phyloP scores from a whole-genome alignment of 2,888 invertebrate species.

The Drosophila nigritarsus region DNA sequence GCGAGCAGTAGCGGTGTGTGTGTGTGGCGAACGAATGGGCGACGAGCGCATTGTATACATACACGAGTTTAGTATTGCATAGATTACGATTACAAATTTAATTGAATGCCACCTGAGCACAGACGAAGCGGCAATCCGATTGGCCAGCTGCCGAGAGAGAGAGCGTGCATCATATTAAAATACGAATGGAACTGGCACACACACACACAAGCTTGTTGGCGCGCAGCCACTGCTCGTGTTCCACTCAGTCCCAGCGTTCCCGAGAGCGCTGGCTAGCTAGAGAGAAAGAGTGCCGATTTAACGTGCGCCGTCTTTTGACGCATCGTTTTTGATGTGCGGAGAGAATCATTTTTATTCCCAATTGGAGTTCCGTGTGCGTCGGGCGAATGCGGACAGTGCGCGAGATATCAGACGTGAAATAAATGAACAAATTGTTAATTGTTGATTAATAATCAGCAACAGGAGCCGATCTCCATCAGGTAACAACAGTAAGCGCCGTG shows the following conservation, averaged over 20 bases:
- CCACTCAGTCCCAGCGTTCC: conserved; percentile 35
- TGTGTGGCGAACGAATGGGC: conserved; percentile 61
- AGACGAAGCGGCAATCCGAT: conserved; percentile 71
- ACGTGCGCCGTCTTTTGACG: conserved; percentile 32
- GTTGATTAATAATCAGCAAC: conserved; percentile 40
- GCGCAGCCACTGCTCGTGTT: conserved; percentile 27
- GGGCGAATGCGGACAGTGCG: conserved; percentile 64
- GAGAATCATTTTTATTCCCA: conserved; percentile 66
- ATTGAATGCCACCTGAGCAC: conserved; percentile 77
- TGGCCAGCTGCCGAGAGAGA: conserved; percentile 61
- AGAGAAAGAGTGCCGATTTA: conserved; percentile 8
- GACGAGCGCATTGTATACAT: conserved; percentile 55
- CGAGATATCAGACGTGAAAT: conserved; percentile 54
- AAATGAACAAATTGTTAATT: conserved; percentile 62
- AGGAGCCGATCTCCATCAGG: conserved; percentile 52
- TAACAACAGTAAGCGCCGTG: conserved; percentile 18
- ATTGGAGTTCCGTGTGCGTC: conserved; percentile 72
- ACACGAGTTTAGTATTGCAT: conserved; percentile 58
- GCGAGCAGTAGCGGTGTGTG: conserved; percentile 23
- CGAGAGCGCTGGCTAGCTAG: not conserved
- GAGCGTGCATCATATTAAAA: conserved; percentile 25
- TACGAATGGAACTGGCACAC: conserved; percentile 45
- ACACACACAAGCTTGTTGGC: not conserved
- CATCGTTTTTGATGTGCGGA: conserved; percentile 58
- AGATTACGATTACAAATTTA: conserved; percentile 77